Base-by-base conservation (phyloP, 2,113 vertebrate species). In the Poeciliopsis prolifica region DNA sequence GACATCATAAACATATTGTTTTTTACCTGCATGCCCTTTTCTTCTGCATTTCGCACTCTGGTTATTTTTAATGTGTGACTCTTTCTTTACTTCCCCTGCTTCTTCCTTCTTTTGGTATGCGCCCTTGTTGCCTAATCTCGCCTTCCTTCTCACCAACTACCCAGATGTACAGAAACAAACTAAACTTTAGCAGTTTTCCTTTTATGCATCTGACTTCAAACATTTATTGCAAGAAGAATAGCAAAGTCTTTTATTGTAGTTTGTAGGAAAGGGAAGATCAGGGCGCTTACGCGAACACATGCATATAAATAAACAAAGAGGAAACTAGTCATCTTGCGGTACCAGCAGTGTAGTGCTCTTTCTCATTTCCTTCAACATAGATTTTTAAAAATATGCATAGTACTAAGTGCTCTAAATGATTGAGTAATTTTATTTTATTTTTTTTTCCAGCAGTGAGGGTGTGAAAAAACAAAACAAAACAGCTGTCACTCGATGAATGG, bases 241-340 rank as follows among this genome's bases (percentile, higher is more conserved):
- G 24, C 37, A 54, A 17, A 2, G 8, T 31, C 14, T 54, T 24
- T 22, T 68, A 30, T 54, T 48, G 3, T 68, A 0, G 15, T 26
- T 40, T 17, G 28, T 26, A 70, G n/a, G 70, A 65, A 79, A 58
- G 10, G 60, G 40, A 74, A 74, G 60, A 70, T 61, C 5, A 26
- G 4, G 33, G 58, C 4, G 12, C 12, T 75, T 63, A 40, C 67
- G 33, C 22, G 2, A 22, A 6, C 19, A 24, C 48, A 54, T 19
- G 15, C 17, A 2, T 24, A 19, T 42, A 42, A 65, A 70, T 75
- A 6, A 35, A 42, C 7, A 5, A 75, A 3, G 14, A 65, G 5
- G 22, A 61, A 68, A 62, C 4, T 58, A 13, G 19, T 15, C n/a
- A 68, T 74, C 19, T 61, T 75, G 29, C 31, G 68, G 26, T 60